phyloP scores from a whole-genome alignment of 2,888 invertebrate genomes.

The Nemurella pictetii region DNA sequence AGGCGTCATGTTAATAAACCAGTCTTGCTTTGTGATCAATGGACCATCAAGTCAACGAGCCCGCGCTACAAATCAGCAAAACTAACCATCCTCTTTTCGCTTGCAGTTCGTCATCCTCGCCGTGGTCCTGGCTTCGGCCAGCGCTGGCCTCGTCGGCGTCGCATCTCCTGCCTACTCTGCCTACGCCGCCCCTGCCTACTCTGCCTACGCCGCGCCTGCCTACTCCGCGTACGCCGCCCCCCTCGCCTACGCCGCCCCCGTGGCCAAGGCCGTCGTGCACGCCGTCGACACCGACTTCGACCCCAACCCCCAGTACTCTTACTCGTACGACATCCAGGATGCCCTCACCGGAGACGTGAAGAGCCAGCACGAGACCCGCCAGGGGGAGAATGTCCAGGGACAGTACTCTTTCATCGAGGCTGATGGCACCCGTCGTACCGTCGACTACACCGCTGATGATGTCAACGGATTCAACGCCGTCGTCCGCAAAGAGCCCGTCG shows the following conservation, averaged over 20 bases:
- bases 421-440: background rate
- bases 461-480: background rate
- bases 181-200: background rate
- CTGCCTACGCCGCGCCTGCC: background rate
- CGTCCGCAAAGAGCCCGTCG: background rate
- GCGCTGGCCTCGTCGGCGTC: background rate
- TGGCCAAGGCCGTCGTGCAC: slow-evolving; percentile 25
- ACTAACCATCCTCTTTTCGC: background rate
- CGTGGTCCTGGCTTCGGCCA: background rate
- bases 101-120: background rate
- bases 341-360: background rate
- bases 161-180: background rate
- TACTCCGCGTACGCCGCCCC: background rate
- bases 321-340: slow-evolving; percentile 10
- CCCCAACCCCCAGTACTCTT: slow-evolving; percentile 14
- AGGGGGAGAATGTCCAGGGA: background rate
- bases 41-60: no score
- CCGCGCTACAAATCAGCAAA: no score
- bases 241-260: background rate
- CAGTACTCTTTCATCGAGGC: background rate
- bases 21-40: no score
- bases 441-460: background rate
- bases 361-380: slow-evolving; percentile 11
- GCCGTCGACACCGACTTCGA: slow-evolving; percentile 2
- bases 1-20: no score